phyloP scores from a whole-genome alignment of 30 jellyfish, hydroid and myxozoan genomes.

The Hydractinia symbiolongicarpus region DNA sequence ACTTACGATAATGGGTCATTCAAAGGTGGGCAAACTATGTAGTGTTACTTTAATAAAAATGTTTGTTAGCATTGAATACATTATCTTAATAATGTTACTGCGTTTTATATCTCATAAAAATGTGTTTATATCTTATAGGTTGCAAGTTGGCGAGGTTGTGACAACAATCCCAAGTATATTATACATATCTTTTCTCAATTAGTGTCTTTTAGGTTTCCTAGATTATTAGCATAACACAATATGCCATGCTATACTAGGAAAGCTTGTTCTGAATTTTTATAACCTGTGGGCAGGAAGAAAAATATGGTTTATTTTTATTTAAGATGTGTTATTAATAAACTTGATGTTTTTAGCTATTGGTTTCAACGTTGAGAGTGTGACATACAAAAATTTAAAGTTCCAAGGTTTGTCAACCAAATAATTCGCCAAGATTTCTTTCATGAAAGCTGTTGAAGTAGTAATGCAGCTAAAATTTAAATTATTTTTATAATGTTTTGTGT shows the following conservation, averaged over 20 bases:
- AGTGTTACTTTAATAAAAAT: too few species aligned
- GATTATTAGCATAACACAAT: neutral
- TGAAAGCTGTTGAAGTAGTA: too few species aligned
- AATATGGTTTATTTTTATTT: neutral
- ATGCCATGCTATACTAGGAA: neutral
- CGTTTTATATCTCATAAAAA: neutral
- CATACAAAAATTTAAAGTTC: slow-evolving; percentile 80
- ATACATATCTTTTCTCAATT: neutral
- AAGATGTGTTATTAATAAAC: neutral
- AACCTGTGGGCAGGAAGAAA: neutral
- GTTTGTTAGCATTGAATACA: neutral
- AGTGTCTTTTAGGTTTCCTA: neutral
- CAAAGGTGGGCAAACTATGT: too few species aligned
- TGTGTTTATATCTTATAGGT: slow-evolving; percentile 32
- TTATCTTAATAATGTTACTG: neutral
- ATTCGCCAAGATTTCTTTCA: too few species aligned
- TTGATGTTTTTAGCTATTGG: slow-evolving; percentile 71
- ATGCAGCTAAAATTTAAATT: too few species aligned
- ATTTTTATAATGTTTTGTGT: too few species aligned
- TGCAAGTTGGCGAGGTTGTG: slow-evolving; percentile 98
- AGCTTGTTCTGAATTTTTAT: neutral
- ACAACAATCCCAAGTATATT: slow-evolving; percentile 88
- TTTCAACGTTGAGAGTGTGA: slow-evolving; percentile 90
- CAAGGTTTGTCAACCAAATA: slow-evolving; percentile 52
- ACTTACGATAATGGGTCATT: too few species aligned